Base-by-base conservation (phyloP, 1,140 invertebrate species). In the Drosophila virilis region DNA sequence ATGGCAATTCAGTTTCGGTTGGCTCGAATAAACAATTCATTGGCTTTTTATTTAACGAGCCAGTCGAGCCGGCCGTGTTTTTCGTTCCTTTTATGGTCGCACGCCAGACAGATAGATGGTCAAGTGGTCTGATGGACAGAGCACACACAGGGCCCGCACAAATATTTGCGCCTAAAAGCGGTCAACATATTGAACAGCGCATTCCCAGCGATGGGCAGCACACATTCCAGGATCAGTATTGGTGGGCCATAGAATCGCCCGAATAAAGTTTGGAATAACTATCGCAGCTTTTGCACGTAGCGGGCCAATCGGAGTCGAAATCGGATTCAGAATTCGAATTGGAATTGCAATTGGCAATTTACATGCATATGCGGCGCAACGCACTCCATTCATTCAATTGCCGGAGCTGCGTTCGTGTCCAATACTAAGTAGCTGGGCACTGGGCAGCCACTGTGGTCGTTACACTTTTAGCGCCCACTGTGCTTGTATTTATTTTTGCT, bases 351-450 rank as follows among this genome's bases (percentile, higher is more conserved):
- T 84, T 84, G 80, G 68, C 77, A 80, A 85, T 85, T 85, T 85
- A 85, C 81, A 85, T 85, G 81, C 81, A 84, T 85, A 84, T 84
- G 81, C 69, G 77, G 65, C 70, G 57, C 74, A 85, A 85, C 81
- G 81, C 81, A 85, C 81, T 85, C 77, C 81, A 82, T 82, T 82
- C 79, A 82, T 75, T 80, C 79, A 82, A 81, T 82, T 77, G 74
- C 74, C 54, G 74, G 57, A 22, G 65, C 59, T 45, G 35, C 2
- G 60, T 72, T 38, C 32, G 42, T 54, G 78, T 71, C 55, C 61
- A 67, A 84, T 77, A 74, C 74, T 80, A 85, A 84, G 77, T 84
- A 85, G 77, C 80, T 61, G 22, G 43, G 60, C 51, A 38, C 8
- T 32, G 2, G n/a, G 38, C 35, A 22, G 13, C 13, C 15, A 28